Conservation (phyloP, 2,888 invertebrate genomes). For the Mesopsocus fuscifrons region DNA sequence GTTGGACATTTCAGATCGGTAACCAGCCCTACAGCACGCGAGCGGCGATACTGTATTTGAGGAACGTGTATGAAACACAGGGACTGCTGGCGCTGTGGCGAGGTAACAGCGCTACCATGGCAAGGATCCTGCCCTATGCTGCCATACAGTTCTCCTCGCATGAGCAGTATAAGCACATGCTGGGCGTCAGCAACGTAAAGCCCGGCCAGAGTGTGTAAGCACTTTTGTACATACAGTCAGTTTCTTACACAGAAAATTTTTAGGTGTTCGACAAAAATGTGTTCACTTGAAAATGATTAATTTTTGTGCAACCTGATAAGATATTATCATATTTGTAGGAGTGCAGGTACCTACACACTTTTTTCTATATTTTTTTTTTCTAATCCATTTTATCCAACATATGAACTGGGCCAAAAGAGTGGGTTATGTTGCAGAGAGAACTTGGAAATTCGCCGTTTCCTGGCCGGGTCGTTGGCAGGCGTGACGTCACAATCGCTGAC, state of each 20-base stretch:
- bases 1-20: constrained; percentile 27
- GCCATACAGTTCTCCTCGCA: constrained; percentile 95
- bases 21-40: constrained; percentile 49
- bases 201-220: constrained; percentile 29
- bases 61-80: constrained; percentile 45
- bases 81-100: constrained; percentile 81
- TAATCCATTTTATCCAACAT: no score
- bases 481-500: constrained; percentile 86
- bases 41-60: constrained; percentile 49
- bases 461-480: constrained; percentile 90
- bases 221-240: constrained; percentile 4
- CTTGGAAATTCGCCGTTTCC: constrained; percentile 37
- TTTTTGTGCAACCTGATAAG: no score
- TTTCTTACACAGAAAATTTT: no score
- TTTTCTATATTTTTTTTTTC: no score
- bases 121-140: constrained; percentile 89
- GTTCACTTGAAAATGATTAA: no score
- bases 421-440: constrained; percentile 20
- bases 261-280: no score
- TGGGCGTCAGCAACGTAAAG: constrained; percentile 41
- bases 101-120: constrained; percentile 98
- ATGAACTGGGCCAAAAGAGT: no score
- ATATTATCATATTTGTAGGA: no score
- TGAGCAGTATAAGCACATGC: constrained; percentile 83
- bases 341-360: no score